Conservation (phyloP, 2,797 vertebrate genomes). For the Chaunax sp. region DNA sequence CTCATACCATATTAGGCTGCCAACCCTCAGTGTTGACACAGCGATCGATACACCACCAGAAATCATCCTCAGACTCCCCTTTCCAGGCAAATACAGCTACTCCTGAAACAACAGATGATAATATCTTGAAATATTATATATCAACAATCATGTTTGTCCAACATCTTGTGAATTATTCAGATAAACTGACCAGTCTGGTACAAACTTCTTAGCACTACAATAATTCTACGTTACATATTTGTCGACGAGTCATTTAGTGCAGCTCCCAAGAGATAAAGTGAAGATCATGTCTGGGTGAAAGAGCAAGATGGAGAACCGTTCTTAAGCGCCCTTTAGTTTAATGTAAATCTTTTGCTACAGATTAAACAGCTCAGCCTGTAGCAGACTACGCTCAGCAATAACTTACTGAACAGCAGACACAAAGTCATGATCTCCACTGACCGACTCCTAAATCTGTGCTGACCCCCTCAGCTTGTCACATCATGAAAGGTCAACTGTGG, state of each 20-base stretch:
- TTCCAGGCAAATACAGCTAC: slow-evolving; percentile 97
- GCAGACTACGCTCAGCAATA: slow-evolving; percentile 15
- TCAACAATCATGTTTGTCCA: neutral
- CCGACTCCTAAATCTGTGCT: slow-evolving; percentile 18
- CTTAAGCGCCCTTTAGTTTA: neutral
- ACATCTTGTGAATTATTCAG: neutral
- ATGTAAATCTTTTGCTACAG: neutral
- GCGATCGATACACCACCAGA: slow-evolving; percentile 97
- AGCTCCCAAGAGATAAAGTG: neutral
- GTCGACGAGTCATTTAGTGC: neutral
- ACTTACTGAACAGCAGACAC: slow-evolving; percentile 13
- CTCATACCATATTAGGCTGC: slow-evolving; percentile 94
- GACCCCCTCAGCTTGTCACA: slow-evolving; percentile 25
- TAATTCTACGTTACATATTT: slow-evolving; percentile 3
- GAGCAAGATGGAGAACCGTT: neutral
- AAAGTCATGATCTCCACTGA: neutral
- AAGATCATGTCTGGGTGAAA: neutral
- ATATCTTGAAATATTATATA: neutral
- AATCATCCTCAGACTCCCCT: slow-evolving; percentile 96
- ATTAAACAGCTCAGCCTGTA: slow-evolving; percentile 11
- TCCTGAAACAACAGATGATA: slow-evolving; percentile 76
- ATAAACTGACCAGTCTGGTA: neutral
- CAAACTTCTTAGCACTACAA: neutral
- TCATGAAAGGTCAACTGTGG: slow-evolving; percentile 38
- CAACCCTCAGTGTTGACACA: slow-evolving; percentile 92